Base-by-base conservation (phyloP, 2,113 vertebrate genomes). In the Misgurnus anguillicaudatus region DNA sequence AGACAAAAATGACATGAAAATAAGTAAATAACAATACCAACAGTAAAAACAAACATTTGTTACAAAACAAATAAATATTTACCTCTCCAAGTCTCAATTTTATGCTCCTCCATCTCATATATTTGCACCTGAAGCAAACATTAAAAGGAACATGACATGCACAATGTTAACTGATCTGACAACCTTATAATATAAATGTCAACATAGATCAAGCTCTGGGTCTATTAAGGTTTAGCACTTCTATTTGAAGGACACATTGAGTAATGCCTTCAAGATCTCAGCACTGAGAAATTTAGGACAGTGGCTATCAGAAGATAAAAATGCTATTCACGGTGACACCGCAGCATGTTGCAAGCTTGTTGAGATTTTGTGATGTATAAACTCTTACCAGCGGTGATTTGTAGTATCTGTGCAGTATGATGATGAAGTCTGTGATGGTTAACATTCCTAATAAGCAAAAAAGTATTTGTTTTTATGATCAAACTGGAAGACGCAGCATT, bases 361-460 rank as follows among this genome's bases (percentile, higher is more conserved):
- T 57, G 6, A 57, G 6, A 31, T 68, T 68, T 31, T 57, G 48
- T 38, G 36, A 57, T 6, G 11, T 21, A 4, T 19, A 9, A 58
- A 19, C 13, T 86, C 90, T 63, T 89, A 99, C 98, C 96, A 99
- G 93, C 4, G 98, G 97, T 65, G 98, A 99, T 83, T 97, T 99
- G 89, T 99, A 99, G 92, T 98, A 99, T 96, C 97, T 93, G 92
- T 99, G 97, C 70, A 99, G 94, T 90, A 99, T 99, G 90, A 98
- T 98, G 93, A 99, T 99, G 94, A 99, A 99, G 92, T 99, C 98
- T 91, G 97, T 99, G 92, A 99, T 98, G 84, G 98, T 99, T 93
- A 99, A 93, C 98, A 99, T 99, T 90, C 98, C 97, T 99, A 89
- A 73, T 42, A 13, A 57, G 24, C 60, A 58, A 61, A 19, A 41